Percentiles rank a stretch among this genome's conserved stretches.
Conservation (phyloP, 1,140 invertebrate genomes). For the Trichonephila clavata region DNA sequence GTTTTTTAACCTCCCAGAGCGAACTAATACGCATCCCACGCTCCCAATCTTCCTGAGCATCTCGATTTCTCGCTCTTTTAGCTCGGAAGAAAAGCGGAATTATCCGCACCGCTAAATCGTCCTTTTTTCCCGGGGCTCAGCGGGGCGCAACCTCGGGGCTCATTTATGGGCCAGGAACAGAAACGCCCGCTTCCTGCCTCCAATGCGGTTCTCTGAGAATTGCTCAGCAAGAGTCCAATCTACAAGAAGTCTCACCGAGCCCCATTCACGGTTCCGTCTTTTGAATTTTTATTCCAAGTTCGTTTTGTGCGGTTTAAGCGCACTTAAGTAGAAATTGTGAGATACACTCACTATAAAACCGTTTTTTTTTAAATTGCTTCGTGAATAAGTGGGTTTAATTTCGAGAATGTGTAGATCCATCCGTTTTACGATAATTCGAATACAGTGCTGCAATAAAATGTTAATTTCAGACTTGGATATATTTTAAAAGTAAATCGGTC, state of each 20-base stretch:
- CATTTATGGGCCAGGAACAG: conserved; percentile 29
- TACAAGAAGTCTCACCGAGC: conserved; percentile 15
- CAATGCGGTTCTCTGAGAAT: not conserved
- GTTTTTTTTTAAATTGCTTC: no score
- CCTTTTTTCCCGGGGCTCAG: not conserved
- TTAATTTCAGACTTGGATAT: no score
- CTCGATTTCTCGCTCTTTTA: conserved; percentile 26
- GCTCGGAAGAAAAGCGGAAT: conserved; percentile 10
- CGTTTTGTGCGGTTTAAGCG: not conserved
- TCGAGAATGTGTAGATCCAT: no score
- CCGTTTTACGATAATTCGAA: no score
- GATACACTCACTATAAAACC: no score
- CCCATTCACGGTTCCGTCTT: not conserved
- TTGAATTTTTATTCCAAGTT: not conserved
- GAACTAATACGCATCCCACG: conserved; percentile 10
- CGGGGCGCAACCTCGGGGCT: conserved; percentile 25
- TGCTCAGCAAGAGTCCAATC: conserved; percentile 11
- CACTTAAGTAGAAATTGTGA: no score
- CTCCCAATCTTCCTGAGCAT: not conserved
- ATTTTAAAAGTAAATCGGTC: no score
- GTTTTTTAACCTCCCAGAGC: not conserved
- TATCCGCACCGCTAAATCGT: not conserved
- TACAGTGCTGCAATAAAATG: no score
- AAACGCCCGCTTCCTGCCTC: conserved; percentile 7
- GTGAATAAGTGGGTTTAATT: no score